Base-by-base conservation (phyloP, 2,113 vertebrate species). In the Myiozetetes cayanensis region DNA sequence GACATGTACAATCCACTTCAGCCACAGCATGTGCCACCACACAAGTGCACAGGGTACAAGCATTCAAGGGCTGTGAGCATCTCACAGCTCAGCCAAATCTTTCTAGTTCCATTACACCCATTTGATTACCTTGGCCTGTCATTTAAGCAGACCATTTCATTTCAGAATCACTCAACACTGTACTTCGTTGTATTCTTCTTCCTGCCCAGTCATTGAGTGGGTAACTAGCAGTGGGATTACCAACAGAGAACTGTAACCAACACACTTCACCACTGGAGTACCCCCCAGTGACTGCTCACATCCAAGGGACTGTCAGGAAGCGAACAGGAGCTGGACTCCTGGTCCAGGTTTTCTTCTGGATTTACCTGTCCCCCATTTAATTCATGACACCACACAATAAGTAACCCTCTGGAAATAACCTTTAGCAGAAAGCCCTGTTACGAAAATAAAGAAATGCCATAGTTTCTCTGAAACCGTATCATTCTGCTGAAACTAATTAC, bases 401-500 rank as follows among this genome's bases (percentile, higher is more conserved):
- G 62, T 56, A 94, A 89, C 66, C 52, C 87, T 93, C 65, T 85
- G 76, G 70, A 97, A 96, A 89, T 90, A 89, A 96, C 80, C 94
- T 92, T 93, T 84, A 81, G 62, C 65, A 92, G 80, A 95, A 87
- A 96, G 41, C 53, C 86, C 72, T 68, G 53, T 93, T 89, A 90
- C 79, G 5, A 66, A 90, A 87, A 92, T 78, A 86, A 86, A 96
- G 79, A 94, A 96, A 92, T 90, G 44, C 62, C 88, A 81, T 43
- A 56, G 80, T 78, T 96, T 93, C 86, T 93, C 90, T 93, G 88
- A 93, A 93, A 94, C 56, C 10, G 0, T 90, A 97, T 85, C 83
- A 88, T 94, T 96, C 90, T 62, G 62, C 84, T 95, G 90, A 90
- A 96, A 93, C 83, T 92, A 95, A 97, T 96, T 94, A 96, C 50